These are phyloP conservation scores for Drosophila serrata DNA, from an alignment of 1,140 invertebrate genomes.

Conservation along the genomic window DNA sequence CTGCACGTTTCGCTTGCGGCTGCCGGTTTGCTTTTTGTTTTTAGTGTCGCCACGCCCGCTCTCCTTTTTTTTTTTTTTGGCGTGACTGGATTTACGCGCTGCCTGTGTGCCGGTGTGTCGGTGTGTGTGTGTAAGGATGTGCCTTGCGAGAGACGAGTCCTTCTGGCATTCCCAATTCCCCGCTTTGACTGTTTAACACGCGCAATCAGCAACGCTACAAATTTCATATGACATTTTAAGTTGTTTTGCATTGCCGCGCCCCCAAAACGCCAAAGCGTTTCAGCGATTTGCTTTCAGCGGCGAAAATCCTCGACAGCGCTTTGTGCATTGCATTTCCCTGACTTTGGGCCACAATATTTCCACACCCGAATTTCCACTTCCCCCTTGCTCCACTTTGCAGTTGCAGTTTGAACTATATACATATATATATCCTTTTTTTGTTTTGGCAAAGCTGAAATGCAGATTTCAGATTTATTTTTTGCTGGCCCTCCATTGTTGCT, in stretches of 20 bases:
- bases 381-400: conserved; percentile 30
- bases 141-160: conserved; percentile 12
- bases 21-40: conserved; percentile 52
- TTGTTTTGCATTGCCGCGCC: conserved; percentile 76
- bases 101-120: conserved; percentile 12
- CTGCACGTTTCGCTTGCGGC: conserved; percentile 56
- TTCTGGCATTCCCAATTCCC: conserved; percentile 26
- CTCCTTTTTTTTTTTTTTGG: conserved; percentile 9
- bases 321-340: conserved; percentile 54
- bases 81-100: conserved; percentile 79
- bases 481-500: conserved; percentile 5
- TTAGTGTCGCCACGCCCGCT: conserved; percentile 30
- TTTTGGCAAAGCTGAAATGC: conserved; percentile 40
- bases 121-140: conserved; percentile 7
- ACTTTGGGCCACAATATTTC: conserved; percentile 66
- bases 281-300: conserved; percentile 59
- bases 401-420: conserved; percentile 8
- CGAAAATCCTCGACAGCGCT: conserved; percentile 58
- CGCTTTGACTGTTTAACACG: conserved; percentile 70
- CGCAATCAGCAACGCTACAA: conserved; percentile 81
- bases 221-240: conserved; percentile 84
- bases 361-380: conserved; percentile 33
- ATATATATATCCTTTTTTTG: conserved; percentile 6
- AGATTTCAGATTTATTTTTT: conserved; percentile 23
- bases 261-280: conserved; percentile 22